Evolutionary conservation across 2,888 invertebrate species (phyloP), one percentile per base, ranked within the genome.

Genomic region (Esperia sulphurella): DNA sequence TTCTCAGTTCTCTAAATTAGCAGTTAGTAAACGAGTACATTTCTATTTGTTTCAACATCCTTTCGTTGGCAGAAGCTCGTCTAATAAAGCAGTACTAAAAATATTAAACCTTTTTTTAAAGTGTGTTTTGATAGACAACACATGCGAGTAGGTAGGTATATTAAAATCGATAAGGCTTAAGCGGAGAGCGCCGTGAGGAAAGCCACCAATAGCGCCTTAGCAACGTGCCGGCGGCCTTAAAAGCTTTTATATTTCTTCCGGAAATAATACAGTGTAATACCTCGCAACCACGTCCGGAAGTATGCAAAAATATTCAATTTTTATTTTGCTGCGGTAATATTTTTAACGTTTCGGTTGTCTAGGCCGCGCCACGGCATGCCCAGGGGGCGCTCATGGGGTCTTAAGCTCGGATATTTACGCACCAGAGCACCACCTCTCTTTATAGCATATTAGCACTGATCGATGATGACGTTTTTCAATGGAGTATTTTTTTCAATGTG

Each of bases 261-360:
- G 77, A 81, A 84, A 83, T 84, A 86, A 84, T 83, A 84, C 83
- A 76, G 64, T 75, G 81, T 86, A 83, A 84, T 81, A 74, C 79
- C 71, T 69, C 68, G 66, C 55, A 58, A 54, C 62, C 21, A 21
- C 21, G 62, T 61, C 71, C 59, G 71, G 65, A 71, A 70, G 73
- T 83, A 85, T 86, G 85, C 79, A 84, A 83, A 87, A 85, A 83
- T 85, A 84, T 85, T 78, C 75, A 77, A 75, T 83, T 87, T 87
- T 87, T 86, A 82, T 85, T 80, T 37, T 71, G 64, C 59, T 62
- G 65, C 70, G 68, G 69, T 78, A 77, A 80, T 79, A 82, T 79
- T 83, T 81, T 75, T 65, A 68, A 76, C 68, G 71, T 66, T 65
- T 72, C 63, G 65, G 54, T 65, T 57, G 59, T 54, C 53, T 65